Base-by-base conservation (phyloP, 2,888 invertebrate genomes). In the Idaea straminata region DNA sequence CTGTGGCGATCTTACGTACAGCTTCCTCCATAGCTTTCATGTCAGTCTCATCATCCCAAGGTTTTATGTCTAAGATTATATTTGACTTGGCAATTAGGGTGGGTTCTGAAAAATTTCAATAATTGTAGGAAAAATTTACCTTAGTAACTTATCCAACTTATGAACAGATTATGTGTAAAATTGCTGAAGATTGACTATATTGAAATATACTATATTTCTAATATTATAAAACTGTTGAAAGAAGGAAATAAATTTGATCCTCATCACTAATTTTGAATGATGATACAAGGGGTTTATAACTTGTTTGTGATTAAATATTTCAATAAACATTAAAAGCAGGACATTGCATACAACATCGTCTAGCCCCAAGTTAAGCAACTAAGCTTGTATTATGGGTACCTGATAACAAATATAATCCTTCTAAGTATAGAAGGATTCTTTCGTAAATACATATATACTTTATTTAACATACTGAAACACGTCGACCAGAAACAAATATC, bases 21-120 rank as follows among this genome's bases (percentile, higher is more conserved):
- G 93, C 90, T 36, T 92, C 86, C 90, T 99, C 99, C 95, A 99
- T 94, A 66, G 92, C 94, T 74, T 94, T 95, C 96, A 99, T 97
- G 79, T 99, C 97, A 57, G 99, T 99, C 87, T 98, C 98, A 91
- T 98, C 98, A 85, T 97, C 97, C 95, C 95, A 95, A 16, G 98
- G 98, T 85, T 99, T 99, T 0, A 99, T 96, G 90, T 99, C 99
- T 73, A 99, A 93, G 74, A 99, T 96, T 62, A 99, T 96, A 83
- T 96, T 98, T 5, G 98, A 99, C 89, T 99, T 99, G 66, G 99
- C 99, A 85, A 99, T 97, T 59, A 98, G 88, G 5, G 90, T 95
- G 35, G 98, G 97, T 90, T 99, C 96, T 96, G 83, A 67, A 83
- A 83, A 66, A 66, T 65, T 62, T 0, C 3, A 35, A 35, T 25